These are phyloP conservation scores for Noctuana brunneofusca DNA, from an alignment of 2,888 invertebrate species.

Conservation along the genomic window DNA sequence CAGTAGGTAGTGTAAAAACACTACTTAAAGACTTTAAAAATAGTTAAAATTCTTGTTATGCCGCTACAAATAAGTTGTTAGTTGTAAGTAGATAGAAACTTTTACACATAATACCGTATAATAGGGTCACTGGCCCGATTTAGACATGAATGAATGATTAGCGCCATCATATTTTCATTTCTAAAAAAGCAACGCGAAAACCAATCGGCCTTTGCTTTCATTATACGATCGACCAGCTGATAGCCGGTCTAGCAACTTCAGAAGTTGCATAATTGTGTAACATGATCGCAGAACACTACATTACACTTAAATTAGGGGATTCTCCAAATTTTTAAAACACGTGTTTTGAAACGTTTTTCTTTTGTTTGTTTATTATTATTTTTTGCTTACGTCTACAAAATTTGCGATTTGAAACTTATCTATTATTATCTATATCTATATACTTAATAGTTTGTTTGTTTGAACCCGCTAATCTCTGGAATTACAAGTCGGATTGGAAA, in stretches of 20 bases:
- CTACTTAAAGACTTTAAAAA: too few species aligned
- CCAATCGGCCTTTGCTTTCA: background rate
- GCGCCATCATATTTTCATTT: background rate
- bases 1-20: too few species aligned
- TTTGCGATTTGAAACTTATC: too few species aligned
- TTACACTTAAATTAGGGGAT: background rate
- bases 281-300: too few species aligned
- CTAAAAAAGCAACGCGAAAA: background rate
- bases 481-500: too few species aligned
- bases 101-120: slow-evolving; percentile 7
- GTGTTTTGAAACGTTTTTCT: too few species aligned
- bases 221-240: background rate
- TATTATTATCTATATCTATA: too few species aligned
- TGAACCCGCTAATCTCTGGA: too few species aligned
- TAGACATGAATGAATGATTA: background rate
- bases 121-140: slow-evolving; percentile 2
- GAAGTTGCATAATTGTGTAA: background rate
- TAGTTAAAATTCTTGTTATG: too few species aligned
- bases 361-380: too few species aligned
- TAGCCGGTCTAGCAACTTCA: background rate
- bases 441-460: too few species aligned
- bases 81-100: background rate
- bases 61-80: background rate
- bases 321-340: background rate
- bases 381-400: too few species aligned